These are phyloP conservation scores for Eufriesea mexicana DNA, from an alignment of 1,140 invertebrate genomes.

Conservation along the genomic window DNA sequence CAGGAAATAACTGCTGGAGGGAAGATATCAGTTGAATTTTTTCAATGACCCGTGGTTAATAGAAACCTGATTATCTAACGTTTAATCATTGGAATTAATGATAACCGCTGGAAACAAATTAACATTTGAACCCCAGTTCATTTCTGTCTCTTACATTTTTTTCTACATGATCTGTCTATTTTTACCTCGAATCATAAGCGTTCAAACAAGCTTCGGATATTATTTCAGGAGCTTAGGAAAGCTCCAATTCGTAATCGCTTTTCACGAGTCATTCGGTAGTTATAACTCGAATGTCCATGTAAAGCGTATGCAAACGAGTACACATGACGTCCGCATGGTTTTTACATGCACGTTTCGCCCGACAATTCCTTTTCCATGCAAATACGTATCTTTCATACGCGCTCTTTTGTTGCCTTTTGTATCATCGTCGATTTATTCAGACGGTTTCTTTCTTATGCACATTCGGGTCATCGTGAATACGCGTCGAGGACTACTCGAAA, in stretches of 20 bases:
- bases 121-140: too few species aligned
- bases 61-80: neutral
- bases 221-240: neutral
- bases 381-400: neutral
- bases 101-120: neutral
- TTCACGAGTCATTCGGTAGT: too few species aligned
- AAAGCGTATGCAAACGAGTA: neutral
- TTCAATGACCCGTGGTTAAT: neutral
- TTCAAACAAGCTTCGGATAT: neutral
- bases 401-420: neutral
- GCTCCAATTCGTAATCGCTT: neutral
- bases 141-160: neutral
- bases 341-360: neutral
- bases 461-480: neutral
- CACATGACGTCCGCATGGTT: neutral
- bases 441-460: neutral
- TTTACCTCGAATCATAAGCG: too few species aligned
- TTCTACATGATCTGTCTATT: too few species aligned
- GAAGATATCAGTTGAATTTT: neutral
- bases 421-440: neutral
- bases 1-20: neutral
- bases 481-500: neutral
- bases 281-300: neutral
- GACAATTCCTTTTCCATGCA: slow-evolving; percentile 17
- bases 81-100: neutral